phyloP scores from a whole-genome alignment of 2,888 invertebrate genomes.

The Agrilus mali region DNA sequence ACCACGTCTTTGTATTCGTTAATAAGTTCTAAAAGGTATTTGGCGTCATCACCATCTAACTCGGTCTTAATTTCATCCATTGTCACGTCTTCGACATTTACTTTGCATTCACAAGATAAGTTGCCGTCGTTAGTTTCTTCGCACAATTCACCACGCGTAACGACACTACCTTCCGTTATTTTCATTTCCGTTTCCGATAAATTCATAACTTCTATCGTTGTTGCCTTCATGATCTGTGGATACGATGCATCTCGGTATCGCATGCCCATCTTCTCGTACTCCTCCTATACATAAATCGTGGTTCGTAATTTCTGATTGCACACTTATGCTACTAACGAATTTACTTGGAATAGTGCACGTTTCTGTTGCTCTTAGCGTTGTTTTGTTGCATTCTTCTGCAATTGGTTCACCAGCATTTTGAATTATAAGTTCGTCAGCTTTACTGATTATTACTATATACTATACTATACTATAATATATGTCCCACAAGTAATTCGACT shows the following conservation, averaged over 20 bases:
- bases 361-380: too few species aligned
- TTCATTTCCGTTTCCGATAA: not conserved
- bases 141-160: not conserved
- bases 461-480: too few species aligned
- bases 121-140: not conserved
- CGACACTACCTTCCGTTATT: not conserved
- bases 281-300: not conserved
- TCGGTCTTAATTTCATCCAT: not conserved
- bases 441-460: too few species aligned
- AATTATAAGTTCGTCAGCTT: too few species aligned
- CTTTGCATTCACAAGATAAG: not conserved
- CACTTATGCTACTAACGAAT: not conserved
- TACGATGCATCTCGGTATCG: conserved; percentile 11
- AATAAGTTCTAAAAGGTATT: not conserved
- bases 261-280: conserved; percentile 1
- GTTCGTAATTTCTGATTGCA: not conserved
- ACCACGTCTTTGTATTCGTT: conserved; percentile 7
- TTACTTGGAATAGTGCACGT: too few species aligned
- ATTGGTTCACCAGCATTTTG: too few species aligned
- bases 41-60: not conserved
- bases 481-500: too few species aligned
- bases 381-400: too few species aligned
- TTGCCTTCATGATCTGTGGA: conserved; percentile 7
- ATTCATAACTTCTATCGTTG: conserved; percentile 1
- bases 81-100: not conserved